Base-by-base conservation (phyloP, 2,113 vertebrate genomes). In the Talpa occidentalis region DNA sequence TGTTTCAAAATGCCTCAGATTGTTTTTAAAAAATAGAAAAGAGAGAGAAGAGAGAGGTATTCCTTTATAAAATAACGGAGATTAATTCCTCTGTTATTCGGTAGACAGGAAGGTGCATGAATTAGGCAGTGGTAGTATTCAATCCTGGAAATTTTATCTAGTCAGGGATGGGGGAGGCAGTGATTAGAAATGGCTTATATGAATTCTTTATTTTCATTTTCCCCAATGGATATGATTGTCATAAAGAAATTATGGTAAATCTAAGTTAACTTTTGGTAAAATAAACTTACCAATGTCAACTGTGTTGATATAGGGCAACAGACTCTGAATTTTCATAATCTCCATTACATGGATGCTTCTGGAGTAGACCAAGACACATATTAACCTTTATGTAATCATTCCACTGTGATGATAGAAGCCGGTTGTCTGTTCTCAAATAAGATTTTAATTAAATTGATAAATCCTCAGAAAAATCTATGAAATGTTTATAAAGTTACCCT, bases 361-460 rank as follows among this genome's bases (percentile, higher is more conserved):
- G 69, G 47, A 88, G 87, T 82, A 80, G 60, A 90, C 88, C 66
- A 83, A 47, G 32, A 94, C 87, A 95, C 91, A 91, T 90, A 60
- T 59, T 95, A 86, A 87, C 76, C 84, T 96, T 97, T 92, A 91
- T 91, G 67, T 86, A 89, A 90, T 85, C n/a, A 92, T 93, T 88
- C 17, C 81, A 74, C 95, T 95, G 66, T 78, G 85, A 92, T 47
- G 52, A 88, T 14, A 92, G 67, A 94, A 92, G 62, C 90, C 72
- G 87, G 47, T 81, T 87, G 86, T 81, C 79, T 96, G 10, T 90
- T 96, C 81, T 94, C 77, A 94, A 94, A 56, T 84, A 93, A 62
- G 78, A 96, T 85, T 95, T 94, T 95, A 95, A 94, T 97, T 95
- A 94, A 94, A 92, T 82, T 80, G 64, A 70, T 85, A 94, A 96